Conservation (phyloP, 2,113 vertebrate genomes). For the Elephantulus edwardii region DNA sequence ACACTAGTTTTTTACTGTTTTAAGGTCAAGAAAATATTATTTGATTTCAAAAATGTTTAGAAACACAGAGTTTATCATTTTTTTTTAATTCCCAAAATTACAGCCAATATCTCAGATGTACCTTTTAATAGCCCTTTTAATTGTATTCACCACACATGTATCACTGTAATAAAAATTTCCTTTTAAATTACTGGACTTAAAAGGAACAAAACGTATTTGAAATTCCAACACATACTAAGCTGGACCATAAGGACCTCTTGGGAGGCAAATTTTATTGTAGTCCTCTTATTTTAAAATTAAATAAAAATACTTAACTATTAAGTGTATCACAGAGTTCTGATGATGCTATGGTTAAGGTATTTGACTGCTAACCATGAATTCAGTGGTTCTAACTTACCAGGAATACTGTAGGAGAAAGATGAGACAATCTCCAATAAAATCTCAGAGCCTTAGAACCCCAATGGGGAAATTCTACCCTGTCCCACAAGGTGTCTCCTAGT, state of each 20-base stretch:
- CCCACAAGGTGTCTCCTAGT: no score
- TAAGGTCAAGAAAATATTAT: background rate
- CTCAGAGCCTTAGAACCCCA: no score
- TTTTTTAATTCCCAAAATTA: constrained; percentile 64
- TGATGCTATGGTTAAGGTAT: no score
- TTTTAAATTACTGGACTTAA: constrained; percentile 49
- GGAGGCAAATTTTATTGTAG: constrained; percentile 44
- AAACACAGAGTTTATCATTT: constrained; percentile 57
- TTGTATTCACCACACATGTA: constrained; percentile 41
- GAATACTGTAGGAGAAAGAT: no score
- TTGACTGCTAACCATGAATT: no score
- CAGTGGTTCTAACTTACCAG: no score
- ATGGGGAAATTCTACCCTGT: no score
- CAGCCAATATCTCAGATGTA: constrained; percentile 27
- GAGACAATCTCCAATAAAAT: no score
- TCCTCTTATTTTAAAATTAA: background rate
- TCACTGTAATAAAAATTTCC: constrained; percentile 51
- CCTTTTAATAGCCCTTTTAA: constrained; percentile 54
- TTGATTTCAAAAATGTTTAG: constrained; percentile 55
- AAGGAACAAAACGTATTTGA: background rate
- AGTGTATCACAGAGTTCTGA: background rate
- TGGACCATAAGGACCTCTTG: constrained; percentile 54
- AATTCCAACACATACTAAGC: constrained; percentile 44
- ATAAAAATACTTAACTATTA: constrained; percentile 24
- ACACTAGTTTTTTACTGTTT: constrained; percentile 18